Percentiles rank a stretch among this genome's conserved stretches.
Evolutionary conservation across 2,113 vertebrate genomes (phyloP).

Genomic region (Ploceus nigricollis): DNA sequence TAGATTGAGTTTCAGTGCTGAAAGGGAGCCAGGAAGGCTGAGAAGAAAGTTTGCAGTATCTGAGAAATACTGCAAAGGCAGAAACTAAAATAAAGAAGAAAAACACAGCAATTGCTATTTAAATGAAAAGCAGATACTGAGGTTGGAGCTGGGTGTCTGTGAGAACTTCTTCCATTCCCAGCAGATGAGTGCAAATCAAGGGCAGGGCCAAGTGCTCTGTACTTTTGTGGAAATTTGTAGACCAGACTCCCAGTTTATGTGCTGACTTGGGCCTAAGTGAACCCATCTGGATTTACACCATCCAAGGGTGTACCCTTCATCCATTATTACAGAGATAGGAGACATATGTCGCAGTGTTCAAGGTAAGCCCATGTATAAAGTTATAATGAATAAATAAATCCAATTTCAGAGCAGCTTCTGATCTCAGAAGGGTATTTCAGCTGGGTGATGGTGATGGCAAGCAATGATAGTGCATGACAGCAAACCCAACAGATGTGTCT

Average conservation of each 20-base stretch:
- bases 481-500: not conserved
- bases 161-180: not conserved
- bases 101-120: not conserved
- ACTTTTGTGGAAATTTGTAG: not conserved
- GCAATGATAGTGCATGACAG: not conserved
- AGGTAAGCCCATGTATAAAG: not conserved
- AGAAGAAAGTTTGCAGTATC: conserved; percentile 22
- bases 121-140: not conserved
- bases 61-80: conserved; percentile 7
- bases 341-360: not conserved
- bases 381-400: not conserved
- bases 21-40: conserved; percentile 44
- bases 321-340: not conserved
- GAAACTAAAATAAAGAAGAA: conserved; percentile 21
- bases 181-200: not conserved
- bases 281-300: not conserved
- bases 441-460: not conserved
- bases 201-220: not conserved
- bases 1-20: conserved; percentile 41
- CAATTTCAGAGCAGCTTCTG: not conserved
- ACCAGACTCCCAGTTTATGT: not conserved
- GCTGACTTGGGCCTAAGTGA: not conserved
- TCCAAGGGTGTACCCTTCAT: not conserved
- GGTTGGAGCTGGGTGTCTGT: not conserved
- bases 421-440: not conserved